Evolutionary conservation across 2,113 vertebrate genomes (phyloP), one percentile per base, ranked within the genome.

Genomic region (Oreochromis spilurus): DNA sequence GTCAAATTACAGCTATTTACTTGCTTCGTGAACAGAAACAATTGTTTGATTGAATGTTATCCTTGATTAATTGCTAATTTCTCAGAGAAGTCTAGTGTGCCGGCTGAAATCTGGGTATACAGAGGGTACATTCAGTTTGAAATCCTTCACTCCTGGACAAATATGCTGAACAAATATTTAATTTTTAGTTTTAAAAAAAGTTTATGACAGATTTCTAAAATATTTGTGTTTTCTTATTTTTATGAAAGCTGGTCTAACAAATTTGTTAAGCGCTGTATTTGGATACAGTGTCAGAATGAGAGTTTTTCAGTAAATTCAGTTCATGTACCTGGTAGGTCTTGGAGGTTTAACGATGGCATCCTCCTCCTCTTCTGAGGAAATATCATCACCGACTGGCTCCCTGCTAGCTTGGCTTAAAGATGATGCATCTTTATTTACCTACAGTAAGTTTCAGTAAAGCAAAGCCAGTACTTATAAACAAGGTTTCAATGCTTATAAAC

Each of bases 311-410:
- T 17, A 3, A 67, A 72, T 43, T 26, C 14, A 54, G 43, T 62
- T 55, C 8, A 14, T 48, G 14, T 89, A 96, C 96, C 96, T 94
- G 2, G 95, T 96, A 6, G 96, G 94, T 87, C 21, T 95, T 1
- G 65, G 80, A 65, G 89, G 88, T 57, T 72, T 83, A 80, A 84
- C 16, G 0, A 29, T 6, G 8, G 58, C n/a, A 7, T 91, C 91
- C 9, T 95, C 94, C 55, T 58, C 55, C 17, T 94, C 94, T 80
- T 95, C 94, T 89, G 93, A 94, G 13, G 87, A 93, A 80, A 77
- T 13, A 5, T 84, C 82, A 78, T 85, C 85, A 48, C 36, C 4
- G 2, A 43, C 72, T 24, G 65, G 84, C 53, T 84, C 89, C 8
- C 4, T 84, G 11, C 31, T 67, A 6, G 24, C 75, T 85, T 72